Evolutionary conservation across 2,797 vertebrate genomes (phyloP), one percentile per base, ranked within the genome.

Genomic region (Molossus alvarezi): DNA sequence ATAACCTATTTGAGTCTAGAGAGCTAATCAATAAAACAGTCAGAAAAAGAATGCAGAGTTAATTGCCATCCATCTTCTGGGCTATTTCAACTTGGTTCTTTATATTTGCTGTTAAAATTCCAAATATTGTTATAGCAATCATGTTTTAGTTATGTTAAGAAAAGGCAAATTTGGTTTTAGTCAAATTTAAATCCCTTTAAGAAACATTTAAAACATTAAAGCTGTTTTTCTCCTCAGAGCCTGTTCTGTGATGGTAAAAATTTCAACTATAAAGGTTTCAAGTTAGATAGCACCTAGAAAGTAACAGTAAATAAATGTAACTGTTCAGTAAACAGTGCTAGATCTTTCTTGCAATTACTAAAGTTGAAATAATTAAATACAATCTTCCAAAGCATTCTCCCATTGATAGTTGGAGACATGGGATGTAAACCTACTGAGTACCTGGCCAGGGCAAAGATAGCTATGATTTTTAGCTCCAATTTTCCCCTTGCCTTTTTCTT

Each of bases 1-100:
- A 72, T 60, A 89, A 87, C 65, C 71, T 53, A 90, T 85, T 89
- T 88, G 82, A 96, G 80, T 94, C 67, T 67, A 69, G 72, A 94
- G 76, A 91, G 29, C 88, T 95, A 93, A 97, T 96, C 96, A 96
- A 96, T 96, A 95, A 95, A 96, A 89, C 51, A 29, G 72, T 65
- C 88, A 90, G 71, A 91, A 91, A 91, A 89, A 93, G 92, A 96
- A 96, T n/a, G 53, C 55, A 84, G 71, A 75, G 65, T 64, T 96
- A 88, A 96, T 65, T 45, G 25, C 79, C 91, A 82, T 76, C 77
- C 45, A n/a, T 77, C 79, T 81, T 82, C 55, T 85, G 57, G 58
- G 57, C 83, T 88, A 33, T 76, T 95, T 93, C 88, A 91, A 75
- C 88, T 86, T 7, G 1, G 45, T 85, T 89, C 75, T 96, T 96